phyloP scores from a whole-genome alignment of 2,797 vertebrate genomes.

The Nannoperca obscura region DNA sequence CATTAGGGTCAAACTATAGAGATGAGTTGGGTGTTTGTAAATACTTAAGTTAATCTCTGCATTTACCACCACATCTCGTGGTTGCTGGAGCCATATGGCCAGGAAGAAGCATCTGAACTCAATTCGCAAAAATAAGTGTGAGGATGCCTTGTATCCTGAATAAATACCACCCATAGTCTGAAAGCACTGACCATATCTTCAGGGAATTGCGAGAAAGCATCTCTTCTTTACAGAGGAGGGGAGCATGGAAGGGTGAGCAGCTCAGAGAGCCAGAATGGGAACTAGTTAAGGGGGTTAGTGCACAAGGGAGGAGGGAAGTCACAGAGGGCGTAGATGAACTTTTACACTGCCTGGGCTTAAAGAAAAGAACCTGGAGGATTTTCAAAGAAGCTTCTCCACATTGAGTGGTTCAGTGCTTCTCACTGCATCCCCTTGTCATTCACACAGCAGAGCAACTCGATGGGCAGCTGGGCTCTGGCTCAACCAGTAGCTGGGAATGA shows the following conservation, averaged over 20 bases:
- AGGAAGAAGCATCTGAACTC: conserved; percentile 53
- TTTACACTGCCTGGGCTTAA: conserved; percentile 76
- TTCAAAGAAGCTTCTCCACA: conserved; percentile 80
- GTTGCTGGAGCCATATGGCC: conserved; percentile 75
- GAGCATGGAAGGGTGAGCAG: conserved; percentile 69
- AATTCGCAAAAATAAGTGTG: conserved; percentile 62
- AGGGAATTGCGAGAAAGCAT: conserved; percentile 67
- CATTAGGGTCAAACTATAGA: conserved; percentile 67
- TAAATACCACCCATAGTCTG: conserved; percentile 67
- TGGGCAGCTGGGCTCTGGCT: conserved; percentile 81
- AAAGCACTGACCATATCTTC: conserved; percentile 59
- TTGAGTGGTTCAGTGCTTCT: conserved; percentile 77
- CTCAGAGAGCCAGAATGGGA: conserved; percentile 59
- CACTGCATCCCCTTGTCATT: conserved; percentile 81
- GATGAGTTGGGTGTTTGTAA: conserved; percentile 63
- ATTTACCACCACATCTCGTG: conserved; percentile 61
- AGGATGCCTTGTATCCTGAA: conserved; percentile 46
- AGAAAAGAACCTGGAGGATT: conserved; percentile 83
- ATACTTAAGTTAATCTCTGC: conserved; percentile 70
- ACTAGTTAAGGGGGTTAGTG: conserved; percentile 62
- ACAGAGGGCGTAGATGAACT: conserved; percentile 79
- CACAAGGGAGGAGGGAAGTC: conserved; percentile 55
- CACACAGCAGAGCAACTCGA: conserved; percentile 73
- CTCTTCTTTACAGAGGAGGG: conserved; percentile 54
- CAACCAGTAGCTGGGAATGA: conserved; percentile 65